Conservation (phyloP, 2,797 vertebrate genomes). For the Hydrocynus forskahlii region DNA sequence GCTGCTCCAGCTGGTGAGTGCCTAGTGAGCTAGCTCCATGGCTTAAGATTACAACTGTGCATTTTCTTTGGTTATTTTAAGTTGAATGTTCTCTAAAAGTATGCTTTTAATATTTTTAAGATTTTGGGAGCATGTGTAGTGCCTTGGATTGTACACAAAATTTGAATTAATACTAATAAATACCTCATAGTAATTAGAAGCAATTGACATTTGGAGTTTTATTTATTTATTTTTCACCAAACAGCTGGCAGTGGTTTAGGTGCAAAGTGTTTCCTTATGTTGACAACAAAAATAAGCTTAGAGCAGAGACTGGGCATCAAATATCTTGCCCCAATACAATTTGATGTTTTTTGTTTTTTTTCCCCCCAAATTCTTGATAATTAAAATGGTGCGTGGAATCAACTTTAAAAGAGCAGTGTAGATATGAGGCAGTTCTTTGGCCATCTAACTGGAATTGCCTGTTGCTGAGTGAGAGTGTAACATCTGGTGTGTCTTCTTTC, state of each 20-base stretch:
- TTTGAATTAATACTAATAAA: background rate
- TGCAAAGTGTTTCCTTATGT: constrained; percentile 12
- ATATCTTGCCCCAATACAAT: too few relatives aligned
- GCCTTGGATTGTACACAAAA: background rate
- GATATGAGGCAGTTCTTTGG: background rate
- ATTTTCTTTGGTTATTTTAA: background rate
- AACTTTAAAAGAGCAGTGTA: background rate
- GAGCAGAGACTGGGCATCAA: background rate
- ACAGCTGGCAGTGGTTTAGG: constrained; percentile 14
- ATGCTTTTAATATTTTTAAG: background rate
- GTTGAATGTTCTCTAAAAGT: background rate
- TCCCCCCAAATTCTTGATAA: background rate
- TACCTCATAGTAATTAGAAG: background rate
- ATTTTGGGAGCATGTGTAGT: background rate
- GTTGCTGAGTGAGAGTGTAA: background rate
- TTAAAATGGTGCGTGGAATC: constrained; percentile 1
- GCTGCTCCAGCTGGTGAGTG: constrained; percentile 91
- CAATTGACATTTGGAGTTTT: background rate
- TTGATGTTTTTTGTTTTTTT: background rate
- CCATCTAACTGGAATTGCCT: background rate
- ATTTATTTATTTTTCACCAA: constrained; percentile 3
- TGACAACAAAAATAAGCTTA: background rate
- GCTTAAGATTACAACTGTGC: background rate
- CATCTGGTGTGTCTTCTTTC: constrained; percentile 14
- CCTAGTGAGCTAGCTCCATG: background rate